Evolutionary conservation across 2,797 vertebrate genomes (phyloP), one percentile per base, ranked within the genome.

Genomic region (Falco naumanni): DNA sequence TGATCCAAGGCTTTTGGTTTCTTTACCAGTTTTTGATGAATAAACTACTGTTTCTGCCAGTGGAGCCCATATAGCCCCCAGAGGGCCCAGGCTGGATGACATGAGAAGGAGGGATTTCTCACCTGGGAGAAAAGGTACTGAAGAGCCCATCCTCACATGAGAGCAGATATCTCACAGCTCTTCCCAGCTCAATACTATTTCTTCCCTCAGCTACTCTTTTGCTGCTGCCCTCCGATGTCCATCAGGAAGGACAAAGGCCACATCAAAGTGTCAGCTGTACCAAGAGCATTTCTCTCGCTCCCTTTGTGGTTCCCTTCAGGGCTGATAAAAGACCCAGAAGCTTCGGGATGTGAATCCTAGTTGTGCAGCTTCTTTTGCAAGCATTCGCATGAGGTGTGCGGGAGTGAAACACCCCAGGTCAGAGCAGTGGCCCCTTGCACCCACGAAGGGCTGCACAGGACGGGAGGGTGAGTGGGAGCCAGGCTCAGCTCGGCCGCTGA

Each of bases 371-470:
- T 21, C 82, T 76, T 89, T 53, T 33, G 37, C 7, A 45, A 41
- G 5, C 6, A 2, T 45, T 69, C 53, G 26, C 54, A 16, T 1
- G 26, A 43, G 37, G 41, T 4, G 4, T 34, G n/a, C 1, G 4
- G 57, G 34, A 54, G 10, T 0, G 0, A 69, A 71, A 17, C 1
- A 0, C 20, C 14, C 3, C 41, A 28, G 71, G 34, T 29, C 64
- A 13, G 22, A 66, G 60, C 54, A 70, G 71, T 60, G 86, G 68
- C 72, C 39, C 80, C 54, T 39, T 2, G 5, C 16, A 24, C 26
- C 18, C 72, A 9, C 2, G 4, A 21, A 18, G 34, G 47, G 50
- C 75, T 69, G 63, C 29, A 17, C 0, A 2, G 77, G 71, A 29
- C 0, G 4, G 37, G 68, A 63, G 26, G 60, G 33, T 1, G 9